A percentile compares a stretch with the other conserved stretches of the same genome.
These are phyloP conservation scores for Misgurnus anguillicaudatus DNA, from an alignment of 2,113 vertebrate genomes.

Conservation along the genomic window DNA sequence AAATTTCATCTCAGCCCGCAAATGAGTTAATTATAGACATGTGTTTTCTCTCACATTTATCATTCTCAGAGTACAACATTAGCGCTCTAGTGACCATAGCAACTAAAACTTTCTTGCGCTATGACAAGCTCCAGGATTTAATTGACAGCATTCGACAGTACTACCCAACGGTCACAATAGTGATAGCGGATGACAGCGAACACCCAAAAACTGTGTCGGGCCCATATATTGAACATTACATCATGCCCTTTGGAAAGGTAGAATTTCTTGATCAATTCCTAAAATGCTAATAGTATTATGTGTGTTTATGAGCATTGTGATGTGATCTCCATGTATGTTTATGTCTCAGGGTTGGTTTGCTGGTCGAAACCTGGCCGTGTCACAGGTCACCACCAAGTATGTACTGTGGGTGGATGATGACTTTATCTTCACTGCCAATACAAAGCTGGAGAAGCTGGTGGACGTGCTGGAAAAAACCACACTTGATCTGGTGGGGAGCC, in stretches of 20 bases:
- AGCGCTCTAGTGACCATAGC: slow-evolving; percentile 86
- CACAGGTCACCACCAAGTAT: slow-evolving; percentile 90
- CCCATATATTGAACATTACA: slow-evolving; percentile 86
- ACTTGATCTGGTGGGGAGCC: slow-evolving; percentile 82
- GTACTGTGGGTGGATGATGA: slow-evolving; percentile 92
- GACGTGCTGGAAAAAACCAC: slow-evolving; percentile 85
- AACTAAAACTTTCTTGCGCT: slow-evolving; percentile 91
- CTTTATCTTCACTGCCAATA: slow-evolving; percentile 85
- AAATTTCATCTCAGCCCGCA: no score
- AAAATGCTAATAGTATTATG: not conserved
- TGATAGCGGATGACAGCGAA: slow-evolving; percentile 88
- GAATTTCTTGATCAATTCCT: not conserved
- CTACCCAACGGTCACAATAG: slow-evolving; percentile 85
- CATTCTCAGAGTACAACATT: slow-evolving; percentile 79
- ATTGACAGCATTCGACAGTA: slow-evolving; percentile 86
- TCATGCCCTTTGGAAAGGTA: slow-evolving; percentile 94
- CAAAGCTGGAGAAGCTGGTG: slow-evolving; percentile 86
- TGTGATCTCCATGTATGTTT: slow-evolving; percentile 13
- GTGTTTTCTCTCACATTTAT: slow-evolving; percentile 1
- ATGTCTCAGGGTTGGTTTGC: slow-evolving; percentile 87
- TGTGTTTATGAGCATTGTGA: not conserved
- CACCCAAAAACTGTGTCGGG: slow-evolving; percentile 78
- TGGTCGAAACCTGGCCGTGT: slow-evolving; percentile 86
- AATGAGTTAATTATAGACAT: not conserved
- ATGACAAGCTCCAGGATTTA: slow-evolving; percentile 83